Evolutionary conservation across 2,113 vertebrate genomes (phyloP), one percentile per base, ranked within the genome.

Genomic region (Petaurus breviceps): DNA sequence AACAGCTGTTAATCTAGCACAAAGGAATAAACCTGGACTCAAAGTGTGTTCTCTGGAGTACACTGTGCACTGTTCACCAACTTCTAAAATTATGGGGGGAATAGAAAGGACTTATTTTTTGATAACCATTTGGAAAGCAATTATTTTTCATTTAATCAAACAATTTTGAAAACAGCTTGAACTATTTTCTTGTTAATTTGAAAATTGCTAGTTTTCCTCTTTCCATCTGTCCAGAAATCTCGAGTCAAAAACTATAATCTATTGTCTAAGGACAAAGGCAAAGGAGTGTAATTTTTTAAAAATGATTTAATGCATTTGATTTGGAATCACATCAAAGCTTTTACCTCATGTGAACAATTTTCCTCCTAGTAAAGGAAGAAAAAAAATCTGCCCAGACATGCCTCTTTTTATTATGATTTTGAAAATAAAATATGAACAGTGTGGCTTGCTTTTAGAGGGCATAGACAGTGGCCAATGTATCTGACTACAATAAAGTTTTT

Each of bases 131-230:
- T 25, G 37, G 54, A 95, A 97, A 96, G 28, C 6, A 94, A 92
- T 46, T 96, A 31, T 95, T 97, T 97, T 95, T 11, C 53, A 51
- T 94, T 93, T 96, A 97, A 92, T 92, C 46, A 91, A 96, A 97
- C 8, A 93, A 97, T 94, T 96, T 96, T 93, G 2, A 96, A 96
- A 96, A 95, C 51, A 97, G 90, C 54, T 93, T 95, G 11, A 47
- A 49, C 49, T 51, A 50, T 84, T 24, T 47, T 51, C 54, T 68
- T 94, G 9, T 46, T 51, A 95, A 95, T 94, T 92, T 95, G 92
- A 93, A 94, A 91, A 61, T 90, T 91, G 26, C 11, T 97, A 9
- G 37, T 96, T 97, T 92, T 61, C 43, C 91, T 91, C 52, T 90
- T 4, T n/a, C 2, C 14, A 46, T 91, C 23, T 95, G 0, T n/a